Base-by-base conservation (phyloP, 2,113 vertebrate genomes). In the Nematolebias whitei region DNA sequence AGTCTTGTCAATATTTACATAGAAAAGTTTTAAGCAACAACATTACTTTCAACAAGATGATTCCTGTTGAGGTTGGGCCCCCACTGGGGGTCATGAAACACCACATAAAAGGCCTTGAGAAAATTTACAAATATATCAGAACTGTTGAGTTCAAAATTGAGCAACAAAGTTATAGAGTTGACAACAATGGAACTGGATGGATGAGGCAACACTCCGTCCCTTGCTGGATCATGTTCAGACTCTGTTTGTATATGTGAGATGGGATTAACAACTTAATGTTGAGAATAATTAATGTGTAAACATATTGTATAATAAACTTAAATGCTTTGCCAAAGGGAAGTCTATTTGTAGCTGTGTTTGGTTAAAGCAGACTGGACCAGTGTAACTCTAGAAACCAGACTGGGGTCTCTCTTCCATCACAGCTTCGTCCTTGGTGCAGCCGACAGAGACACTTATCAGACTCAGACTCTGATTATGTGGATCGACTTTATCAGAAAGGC, bases 391-490 rank as follows among this genome's bases (percentile, higher is more conserved):
- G 56, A 78, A 59, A 55, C 39, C 41, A 12, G 1, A 58, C 2
- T 41, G 8, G 26, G 59, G 40, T 76, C 63, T 56, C 9, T 16
- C 14, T 41, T 65, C n/a, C 63, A 54, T 55, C 44, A 56, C 38
- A 24, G 56, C 64, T 2, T 0, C 41, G 53, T 63, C 52, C 71
- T 76, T 69, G 44, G 3, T 23, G 41, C 56, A 71, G 66, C 65
- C 62, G 69, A 80, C 20, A 74, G 43, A 73, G 45, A 70, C 3
- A 5, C 54, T 75, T 55, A 75, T 73, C 74, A 62, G 45, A 40
- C 38, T 62, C 18, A 45, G 52, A 49, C 49, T 55, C 5, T 11
- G 0, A 12, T 45, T 45, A 55, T 14, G 5, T 19, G 22, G 35
- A 51, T 18, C 3, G 12, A 70, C 57, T 40, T 71, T 51, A 59